Base-by-base conservation (phyloP, 2,888 invertebrate genomes). In the Lymantria monacha region DNA sequence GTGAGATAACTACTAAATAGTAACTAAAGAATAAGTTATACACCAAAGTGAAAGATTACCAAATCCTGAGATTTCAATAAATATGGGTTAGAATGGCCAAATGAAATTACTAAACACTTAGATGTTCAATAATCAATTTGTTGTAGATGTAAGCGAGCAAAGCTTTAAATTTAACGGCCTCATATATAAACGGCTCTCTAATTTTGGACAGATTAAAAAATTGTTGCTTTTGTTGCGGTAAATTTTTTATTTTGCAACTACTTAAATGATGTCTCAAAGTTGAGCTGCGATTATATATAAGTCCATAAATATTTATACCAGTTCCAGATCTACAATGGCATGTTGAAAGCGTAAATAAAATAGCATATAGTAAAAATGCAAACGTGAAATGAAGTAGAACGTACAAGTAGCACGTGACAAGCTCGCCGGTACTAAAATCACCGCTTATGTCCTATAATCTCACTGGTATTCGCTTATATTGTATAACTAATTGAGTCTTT, bases 401-500 rank as follows among this genome's bases (percentile, higher is more conserved):
- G 88, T 91, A 90, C 90, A 87, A 79, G 73, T 79, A 81, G 68
- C 84, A 81, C 73, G 81, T 79, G 81, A 80, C 72, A 87, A 87
- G 81, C 81, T 79, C 80, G 85, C 88, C 79, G 88, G 88, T 85
- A 81, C 78, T 85, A 86, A 88, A 87, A 87, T 87, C 91, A 90
- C 90, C 88, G 89, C 88, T 87, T 82, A 86, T 81, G 73, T 64
- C 81, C 76, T 86, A 85, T 90, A 91, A 90, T 91, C 90, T 90
- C 91, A 89, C 91, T 89, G 91, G 90, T 87, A 88, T 84, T 84
- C 78, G 67, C 80, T 85, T 82, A 81, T 81, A 76, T 83, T 86
- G 81, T 87, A 87, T 80, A 80, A 87, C 83, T 90, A 90, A 87
- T 86, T 89, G 89, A 91, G 91, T 91, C 91, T 90, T 90, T 90